phyloP scores from a whole-genome alignment of 2,113 vertebrate genomes.

The Gila orcuttii region DNA sequence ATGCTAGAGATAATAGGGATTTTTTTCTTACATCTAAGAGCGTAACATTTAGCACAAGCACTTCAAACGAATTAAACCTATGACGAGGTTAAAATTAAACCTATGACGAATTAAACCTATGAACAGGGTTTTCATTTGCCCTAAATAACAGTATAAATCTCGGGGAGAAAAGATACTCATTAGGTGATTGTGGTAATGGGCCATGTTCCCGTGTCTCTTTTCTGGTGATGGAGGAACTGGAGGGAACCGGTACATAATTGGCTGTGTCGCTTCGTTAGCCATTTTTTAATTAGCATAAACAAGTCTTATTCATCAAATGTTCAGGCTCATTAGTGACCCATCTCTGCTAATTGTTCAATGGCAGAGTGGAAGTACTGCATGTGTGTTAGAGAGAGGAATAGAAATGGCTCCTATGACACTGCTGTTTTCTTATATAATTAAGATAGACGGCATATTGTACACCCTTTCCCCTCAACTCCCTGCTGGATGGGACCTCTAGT shows the following conservation, averaged over 20 bases:
- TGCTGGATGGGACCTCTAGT: not conserved
- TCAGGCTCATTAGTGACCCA: conserved; percentile 49
- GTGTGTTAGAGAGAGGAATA: conserved; percentile 6
- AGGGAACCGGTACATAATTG: conserved; percentile 42
- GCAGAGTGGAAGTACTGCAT: not conserved
- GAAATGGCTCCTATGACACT: not conserved
- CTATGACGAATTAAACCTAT: too few species aligned
- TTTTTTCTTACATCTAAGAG: too few species aligned
- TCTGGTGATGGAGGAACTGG: conserved; percentile 42
- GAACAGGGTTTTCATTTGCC: not conserved
- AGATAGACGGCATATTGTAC: conserved; percentile 1
- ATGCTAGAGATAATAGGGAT: too few species aligned
- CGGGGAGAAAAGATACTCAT: conserved; percentile 15
- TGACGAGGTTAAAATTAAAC: too few species aligned
- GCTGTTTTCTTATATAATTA: conserved; percentile 7
- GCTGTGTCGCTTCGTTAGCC: conserved; percentile 52
- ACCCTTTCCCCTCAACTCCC: conserved; percentile 13
- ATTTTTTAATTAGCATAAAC: conserved; percentile 60
- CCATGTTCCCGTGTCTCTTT: conserved; percentile 33
- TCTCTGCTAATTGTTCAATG: conserved; percentile 47
- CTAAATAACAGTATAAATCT: conserved; percentile 32
- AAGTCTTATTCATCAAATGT: conserved; percentile 58
- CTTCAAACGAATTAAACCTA: too few species aligned
- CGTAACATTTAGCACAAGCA: too few species aligned
- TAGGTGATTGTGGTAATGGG: conserved; percentile 36